These are phyloP conservation scores for Gortyna flavago DNA, from an alignment of 2,888 invertebrate genomes.

Conservation along the genomic window DNA sequence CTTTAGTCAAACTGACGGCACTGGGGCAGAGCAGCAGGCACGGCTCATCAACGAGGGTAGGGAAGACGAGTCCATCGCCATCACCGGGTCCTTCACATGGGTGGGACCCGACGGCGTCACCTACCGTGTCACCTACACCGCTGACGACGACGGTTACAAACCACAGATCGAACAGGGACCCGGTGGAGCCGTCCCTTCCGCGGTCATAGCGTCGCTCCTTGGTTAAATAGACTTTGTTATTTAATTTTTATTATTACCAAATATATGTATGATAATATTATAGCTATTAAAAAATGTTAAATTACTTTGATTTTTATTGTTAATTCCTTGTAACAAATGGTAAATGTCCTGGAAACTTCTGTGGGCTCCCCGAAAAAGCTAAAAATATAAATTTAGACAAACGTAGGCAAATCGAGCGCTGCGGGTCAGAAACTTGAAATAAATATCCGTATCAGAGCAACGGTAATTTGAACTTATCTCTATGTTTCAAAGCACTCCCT, in stretches of 20 bases:
- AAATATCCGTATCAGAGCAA: background rate
- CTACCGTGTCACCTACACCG: slow-evolving; percentile 83
- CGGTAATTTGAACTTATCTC: background rate
- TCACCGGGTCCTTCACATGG: slow-evolving; percentile 82
- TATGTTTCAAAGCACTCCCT: background rate
- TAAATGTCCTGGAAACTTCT: background rate
- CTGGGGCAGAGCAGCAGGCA: slow-evolving; percentile 81
- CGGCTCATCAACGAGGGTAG: slow-evolving; percentile 73
- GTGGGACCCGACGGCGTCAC: slow-evolving; percentile 83
- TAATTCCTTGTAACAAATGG: background rate
- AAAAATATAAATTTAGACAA: background rate
- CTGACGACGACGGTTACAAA: slow-evolving; percentile 87
- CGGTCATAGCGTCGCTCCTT: slow-evolving; percentile 59
- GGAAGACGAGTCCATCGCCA: slow-evolving; percentile 72
- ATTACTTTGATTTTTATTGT: slow-evolving; percentile 3
- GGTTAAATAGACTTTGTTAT: slow-evolving; percentile 54
- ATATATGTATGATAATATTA: slow-evolving; percentile 45
- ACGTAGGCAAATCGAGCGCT: background rate
- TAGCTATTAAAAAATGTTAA: slow-evolving; percentile 22
- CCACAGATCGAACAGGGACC: slow-evolving; percentile 75
- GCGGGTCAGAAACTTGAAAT: background rate
- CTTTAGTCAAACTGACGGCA: slow-evolving; percentile 85
- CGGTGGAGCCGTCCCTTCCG: slow-evolving; percentile 65
- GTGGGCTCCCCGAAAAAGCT: background rate
- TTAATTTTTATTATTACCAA: slow-evolving; percentile 44